Conservation (phyloP, 92 coral and sea anemone genomes). For the Umimayanthus kanabou region DNA sequence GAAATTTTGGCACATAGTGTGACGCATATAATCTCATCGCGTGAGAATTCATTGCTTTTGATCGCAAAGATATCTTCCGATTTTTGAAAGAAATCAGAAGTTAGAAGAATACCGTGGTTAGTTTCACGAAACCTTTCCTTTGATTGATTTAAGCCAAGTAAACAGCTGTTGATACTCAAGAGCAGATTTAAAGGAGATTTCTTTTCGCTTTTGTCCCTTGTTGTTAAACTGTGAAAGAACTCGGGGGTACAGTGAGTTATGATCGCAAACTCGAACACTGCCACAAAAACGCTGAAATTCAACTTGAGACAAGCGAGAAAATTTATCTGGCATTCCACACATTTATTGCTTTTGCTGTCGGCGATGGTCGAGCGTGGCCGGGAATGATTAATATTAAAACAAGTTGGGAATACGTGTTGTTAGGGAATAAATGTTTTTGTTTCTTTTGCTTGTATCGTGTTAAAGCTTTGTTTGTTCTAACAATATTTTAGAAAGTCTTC, state of each 20-base stretch:
- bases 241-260: conserved; percentile 3
- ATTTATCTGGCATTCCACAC: neutral
- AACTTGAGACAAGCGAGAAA: neutral
- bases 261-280: conserved; percentile 7
- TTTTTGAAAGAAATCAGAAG: conserved; percentile 45
- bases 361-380: conserved; percentile 21
- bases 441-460: conserved; percentile 62
- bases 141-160: conserved; percentile 33
- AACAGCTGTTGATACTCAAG: conserved; percentile 37
- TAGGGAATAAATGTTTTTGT: conserved; percentile 69
- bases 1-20: conserved; percentile 43
- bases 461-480: conserved; percentile 70
- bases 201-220: conserved; percentile 25
- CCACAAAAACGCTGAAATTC: conserved; percentile 23
- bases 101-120: conserved; percentile 43
- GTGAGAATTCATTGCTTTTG: conserved; percentile 42
- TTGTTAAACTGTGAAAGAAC: conserved; percentile 11
- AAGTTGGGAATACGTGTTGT: conserved; percentile 26
- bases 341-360: conserved; percentile 20
- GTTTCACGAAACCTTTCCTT: conserved; percentile 40
- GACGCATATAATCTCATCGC: conserved; percentile 38
- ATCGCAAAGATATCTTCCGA: conserved; percentile 41
- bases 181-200: conserved; percentile 21
- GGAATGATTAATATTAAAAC: conserved; percentile 38
- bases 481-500: conserved; percentile 58